phyloP scores from a whole-genome alignment of 2,888 invertebrate genomes.

The Himalopsyche tibetana region DNA sequence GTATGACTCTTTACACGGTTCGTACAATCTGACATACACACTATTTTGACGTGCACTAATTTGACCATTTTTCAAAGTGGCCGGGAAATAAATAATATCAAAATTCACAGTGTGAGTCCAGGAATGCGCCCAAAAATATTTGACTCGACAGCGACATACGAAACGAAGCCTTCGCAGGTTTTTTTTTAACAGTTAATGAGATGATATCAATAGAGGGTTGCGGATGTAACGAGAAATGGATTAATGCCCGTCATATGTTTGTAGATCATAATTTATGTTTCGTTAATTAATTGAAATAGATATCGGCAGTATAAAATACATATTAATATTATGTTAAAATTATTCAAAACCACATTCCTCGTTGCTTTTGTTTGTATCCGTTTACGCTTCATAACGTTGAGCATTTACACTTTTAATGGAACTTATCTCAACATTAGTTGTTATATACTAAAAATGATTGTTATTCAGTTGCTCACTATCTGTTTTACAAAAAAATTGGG shows the following conservation, averaged over 20 bases:
- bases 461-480: too few species aligned
- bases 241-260: neutral
- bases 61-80: slow-evolving; percentile 62
- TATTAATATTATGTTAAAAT: too few species aligned
- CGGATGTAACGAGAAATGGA: slow-evolving; percentile 45
- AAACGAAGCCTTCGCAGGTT: neutral
- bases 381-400: too few species aligned
- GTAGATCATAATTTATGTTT: neutral
- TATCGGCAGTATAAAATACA: too few species aligned
- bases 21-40: slow-evolving; percentile 58
- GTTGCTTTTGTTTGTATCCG: too few species aligned
- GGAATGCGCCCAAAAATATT: slow-evolving; percentile 54
- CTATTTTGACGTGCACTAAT: slow-evolving; percentile 65
- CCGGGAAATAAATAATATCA: slow-evolving; percentile 62
- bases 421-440: too few species aligned
- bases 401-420: too few species aligned
- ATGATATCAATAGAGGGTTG: slow-evolving; percentile 52
- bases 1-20: neutral
- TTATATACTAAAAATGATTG: too few species aligned
- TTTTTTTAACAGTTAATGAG: slow-evolving; percentile 51
- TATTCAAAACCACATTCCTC: too few species aligned
- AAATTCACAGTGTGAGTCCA: slow-evolving; percentile 59
- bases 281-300: too few species aligned
- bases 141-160: neutral
- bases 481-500: too few species aligned